Evolutionary conservation across 2,797 vertebrate species (phyloP).

Genomic region (Squalus acanthias): DNA sequence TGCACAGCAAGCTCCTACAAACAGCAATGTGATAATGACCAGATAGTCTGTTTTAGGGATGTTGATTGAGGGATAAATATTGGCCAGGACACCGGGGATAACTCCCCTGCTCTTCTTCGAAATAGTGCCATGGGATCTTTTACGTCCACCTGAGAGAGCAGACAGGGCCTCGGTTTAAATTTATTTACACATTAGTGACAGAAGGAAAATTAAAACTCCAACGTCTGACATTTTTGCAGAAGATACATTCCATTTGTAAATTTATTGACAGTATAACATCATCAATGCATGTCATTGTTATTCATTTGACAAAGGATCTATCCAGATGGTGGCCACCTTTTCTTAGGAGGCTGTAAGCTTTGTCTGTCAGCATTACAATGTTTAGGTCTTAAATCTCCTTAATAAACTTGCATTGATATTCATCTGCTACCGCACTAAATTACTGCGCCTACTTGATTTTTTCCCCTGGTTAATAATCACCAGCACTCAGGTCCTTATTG

Average conservation of each 20-base stretch:
- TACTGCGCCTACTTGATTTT: neutral
- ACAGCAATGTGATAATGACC: neutral
- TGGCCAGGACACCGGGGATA: neutral
- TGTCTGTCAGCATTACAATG: neutral
- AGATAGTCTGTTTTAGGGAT: neutral
- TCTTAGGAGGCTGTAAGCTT: neutral
- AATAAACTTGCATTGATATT: neutral
- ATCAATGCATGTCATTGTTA: neutral
- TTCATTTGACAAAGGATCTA: neutral
- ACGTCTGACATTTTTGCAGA: neutral
- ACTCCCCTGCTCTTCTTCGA: neutral
- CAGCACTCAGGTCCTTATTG: neutral
- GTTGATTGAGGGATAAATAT: neutral
- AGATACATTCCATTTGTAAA: neutral
- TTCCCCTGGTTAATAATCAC: neutral
- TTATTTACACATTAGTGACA: neutral
- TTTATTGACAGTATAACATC: neutral
- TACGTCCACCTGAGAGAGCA: neutral
- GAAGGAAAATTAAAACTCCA: neutral
- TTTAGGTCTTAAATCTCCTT: neutral
- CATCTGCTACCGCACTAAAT: neutral
- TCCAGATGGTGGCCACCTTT: neutral
- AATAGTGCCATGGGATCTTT: neutral
- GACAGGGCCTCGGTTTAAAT: neutral
- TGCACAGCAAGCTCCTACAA: neutral